Evolutionary conservation across 2,797 vertebrate species (phyloP).

Genomic region (Uromys caudimaculatus): DNA sequence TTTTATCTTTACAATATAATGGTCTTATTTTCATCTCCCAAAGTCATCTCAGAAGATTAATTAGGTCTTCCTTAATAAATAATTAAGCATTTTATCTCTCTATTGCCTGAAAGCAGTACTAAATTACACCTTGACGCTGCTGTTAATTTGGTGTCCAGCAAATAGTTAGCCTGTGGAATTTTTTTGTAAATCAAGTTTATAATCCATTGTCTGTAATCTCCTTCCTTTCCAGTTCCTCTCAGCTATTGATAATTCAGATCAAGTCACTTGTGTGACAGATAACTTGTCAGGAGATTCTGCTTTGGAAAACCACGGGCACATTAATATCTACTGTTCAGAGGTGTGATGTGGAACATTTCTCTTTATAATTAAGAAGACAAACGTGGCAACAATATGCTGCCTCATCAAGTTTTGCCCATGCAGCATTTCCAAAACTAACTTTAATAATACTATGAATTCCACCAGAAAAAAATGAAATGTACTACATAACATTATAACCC

Average conservation of each 20-base stretch:
- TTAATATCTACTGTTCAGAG: conserved; percentile 59
- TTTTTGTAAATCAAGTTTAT: conserved; percentile 53
- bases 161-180: conserved; percentile 46
- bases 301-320: conserved; percentile 50
- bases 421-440: conserved; percentile 48
- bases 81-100: conserved; percentile 77
- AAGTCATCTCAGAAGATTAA: conserved; percentile 76
- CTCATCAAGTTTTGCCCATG: conserved; percentile 63
- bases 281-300: conserved; percentile 62
- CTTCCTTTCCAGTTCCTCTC: conserved; percentile 41
- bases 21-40: conserved; percentile 48
- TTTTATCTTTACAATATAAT: conserved; percentile 73
- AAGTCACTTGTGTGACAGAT: conserved; percentile 60
- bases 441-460: conserved; percentile 13
- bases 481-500: background rate
- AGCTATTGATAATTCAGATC: conserved; percentile 70
- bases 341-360: conserved; percentile 68
- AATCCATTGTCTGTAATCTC: conserved; percentile 45
- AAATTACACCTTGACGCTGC: conserved; percentile 64
- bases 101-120: conserved; percentile 70
- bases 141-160: conserved; percentile 74
- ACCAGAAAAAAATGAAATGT: conserved; percentile 40
- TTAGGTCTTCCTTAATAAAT: conserved; percentile 79
- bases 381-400: conserved; percentile 57
- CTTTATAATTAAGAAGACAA: conserved; percentile 75